These are phyloP conservation scores for Rutilus rutilus DNA, from an alignment of 2,113 vertebrate genomes.

Conservation along the genomic window DNA sequence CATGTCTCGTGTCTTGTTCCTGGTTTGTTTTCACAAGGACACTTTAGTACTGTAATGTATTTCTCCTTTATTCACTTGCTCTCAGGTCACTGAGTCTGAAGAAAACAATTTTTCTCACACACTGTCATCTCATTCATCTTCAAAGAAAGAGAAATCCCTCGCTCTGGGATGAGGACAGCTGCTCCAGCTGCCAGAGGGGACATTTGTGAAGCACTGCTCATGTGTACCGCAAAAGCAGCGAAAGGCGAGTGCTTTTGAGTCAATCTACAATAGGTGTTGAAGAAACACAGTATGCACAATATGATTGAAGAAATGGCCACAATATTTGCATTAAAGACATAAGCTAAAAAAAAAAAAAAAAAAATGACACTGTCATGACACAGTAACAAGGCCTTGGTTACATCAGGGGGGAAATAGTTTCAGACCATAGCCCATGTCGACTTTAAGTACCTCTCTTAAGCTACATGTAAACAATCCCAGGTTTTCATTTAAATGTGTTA, in stretches of 20 bases:
- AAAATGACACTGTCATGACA: neutral
- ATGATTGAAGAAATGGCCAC: neutral
- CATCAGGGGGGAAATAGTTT: neutral
- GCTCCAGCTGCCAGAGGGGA: conserved; percentile 25
- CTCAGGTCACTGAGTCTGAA: conserved; percentile 53
- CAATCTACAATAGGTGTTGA: neutral
- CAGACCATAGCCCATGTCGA: neutral
- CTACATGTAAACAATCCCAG: neutral
- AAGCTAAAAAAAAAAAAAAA: neutral
- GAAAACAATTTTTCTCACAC: conserved; percentile 44
- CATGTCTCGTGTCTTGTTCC: too few relatives aligned
- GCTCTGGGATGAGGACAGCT: conserved; percentile 27
- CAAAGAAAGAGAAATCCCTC: conserved; percentile 43
- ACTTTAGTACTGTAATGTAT: neutral
- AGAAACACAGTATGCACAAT: neutral
- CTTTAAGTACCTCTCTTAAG: neutral
- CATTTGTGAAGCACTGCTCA: conserved; percentile 4
- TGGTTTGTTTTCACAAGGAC: too few relatives aligned
- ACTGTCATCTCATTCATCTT: conserved; percentile 42
- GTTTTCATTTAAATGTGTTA: neutral
- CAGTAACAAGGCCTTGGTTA: neutral
- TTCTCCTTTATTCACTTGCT: conserved; percentile 39
- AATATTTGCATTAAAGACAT: neutral
- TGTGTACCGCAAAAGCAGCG: neutral
- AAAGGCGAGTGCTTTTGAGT: neutral